Conservation (phyloP, 2,113 vertebrate species). For the Theristicus caerulescens region DNA sequence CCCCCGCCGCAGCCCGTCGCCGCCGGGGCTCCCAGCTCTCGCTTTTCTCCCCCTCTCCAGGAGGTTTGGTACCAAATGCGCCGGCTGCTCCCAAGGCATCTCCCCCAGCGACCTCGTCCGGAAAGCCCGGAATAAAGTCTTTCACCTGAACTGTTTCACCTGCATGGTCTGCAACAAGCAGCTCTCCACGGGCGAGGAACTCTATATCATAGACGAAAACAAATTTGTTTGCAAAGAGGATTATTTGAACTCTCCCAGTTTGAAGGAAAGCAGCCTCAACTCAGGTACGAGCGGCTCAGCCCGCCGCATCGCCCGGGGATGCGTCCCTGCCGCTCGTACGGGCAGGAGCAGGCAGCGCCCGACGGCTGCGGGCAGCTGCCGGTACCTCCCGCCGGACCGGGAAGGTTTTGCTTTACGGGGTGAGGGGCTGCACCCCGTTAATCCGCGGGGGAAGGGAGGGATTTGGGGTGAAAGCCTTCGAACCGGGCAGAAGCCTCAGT, state of each 20-base stretch:
- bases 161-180: conserved; percentile 99
- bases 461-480: not conserved
- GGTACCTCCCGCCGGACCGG: not conserved
- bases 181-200: conserved; percentile 96
- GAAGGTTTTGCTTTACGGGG: not conserved
- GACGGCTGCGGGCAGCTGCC: not conserved
- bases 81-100: conserved; percentile 94
- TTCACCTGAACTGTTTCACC: conserved; percentile 98
- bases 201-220: conserved; percentile 97
- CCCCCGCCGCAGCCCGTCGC: not conserved
- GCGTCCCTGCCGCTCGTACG: not conserved
- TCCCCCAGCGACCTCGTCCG: conserved; percentile 94
- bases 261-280: conserved; percentile 94
- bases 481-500: not conserved
- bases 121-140: conserved; percentile 95
- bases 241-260: conserved; percentile 86
- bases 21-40: not conserved
- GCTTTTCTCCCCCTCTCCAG: conserved; percentile 63
- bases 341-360: not conserved
- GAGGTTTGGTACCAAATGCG: conserved; percentile 96
- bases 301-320: not conserved
- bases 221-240: conserved; percentile 99
- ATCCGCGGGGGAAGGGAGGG: not conserved
- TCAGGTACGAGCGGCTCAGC: conserved; percentile 82
- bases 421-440: not conserved